phyloP scores from a whole-genome alignment of 1,140 invertebrate species.

The Drosophila seguyi region DNA sequence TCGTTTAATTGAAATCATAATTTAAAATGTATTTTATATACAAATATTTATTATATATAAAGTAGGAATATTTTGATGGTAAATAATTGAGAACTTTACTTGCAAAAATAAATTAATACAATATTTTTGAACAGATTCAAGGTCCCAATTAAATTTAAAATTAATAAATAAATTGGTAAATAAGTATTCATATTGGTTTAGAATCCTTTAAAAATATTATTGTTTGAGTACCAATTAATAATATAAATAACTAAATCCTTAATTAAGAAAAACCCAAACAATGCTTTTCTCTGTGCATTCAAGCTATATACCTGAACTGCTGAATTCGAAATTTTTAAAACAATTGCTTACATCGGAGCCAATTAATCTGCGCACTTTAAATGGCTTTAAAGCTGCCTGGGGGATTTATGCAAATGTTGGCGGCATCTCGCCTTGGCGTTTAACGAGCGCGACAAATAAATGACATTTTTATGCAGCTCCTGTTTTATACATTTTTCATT shows the following conservation, averaged over 20 bases:
- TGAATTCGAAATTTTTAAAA: constrained; percentile 18
- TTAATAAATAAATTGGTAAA: too few relatives aligned
- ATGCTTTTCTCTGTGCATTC: not conserved
- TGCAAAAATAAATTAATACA: too few relatives aligned
- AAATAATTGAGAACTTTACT: too few relatives aligned
- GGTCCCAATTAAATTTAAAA: too few relatives aligned
- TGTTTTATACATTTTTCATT: constrained; percentile 53
- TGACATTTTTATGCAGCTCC: constrained; percentile 28
- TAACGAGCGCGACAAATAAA: constrained; percentile 42
- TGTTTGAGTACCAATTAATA: too few relatives aligned
- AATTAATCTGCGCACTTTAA: constrained; percentile 19
- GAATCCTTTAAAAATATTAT: too few relatives aligned
- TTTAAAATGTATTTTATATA: not conserved
- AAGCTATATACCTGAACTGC: not conserved
- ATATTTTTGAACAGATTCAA: too few relatives aligned
- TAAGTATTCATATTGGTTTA: too few relatives aligned
- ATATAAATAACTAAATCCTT: too few relatives aligned
- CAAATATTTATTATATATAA: not conserved
- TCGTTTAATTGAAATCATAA: too few relatives aligned
- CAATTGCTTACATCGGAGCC: constrained; percentile 15
- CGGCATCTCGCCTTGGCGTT: constrained; percentile 2
- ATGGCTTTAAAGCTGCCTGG: constrained; percentile 11
- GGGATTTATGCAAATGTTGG: constrained; percentile 24
- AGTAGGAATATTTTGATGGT: too few relatives aligned
- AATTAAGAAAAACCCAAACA: too few relatives aligned